Evolutionary conservation across 2,888 invertebrate genomes (phyloP), one percentile per base, ranked within the genome.

Genomic region (Acanthosepion pharaonis): DNA sequence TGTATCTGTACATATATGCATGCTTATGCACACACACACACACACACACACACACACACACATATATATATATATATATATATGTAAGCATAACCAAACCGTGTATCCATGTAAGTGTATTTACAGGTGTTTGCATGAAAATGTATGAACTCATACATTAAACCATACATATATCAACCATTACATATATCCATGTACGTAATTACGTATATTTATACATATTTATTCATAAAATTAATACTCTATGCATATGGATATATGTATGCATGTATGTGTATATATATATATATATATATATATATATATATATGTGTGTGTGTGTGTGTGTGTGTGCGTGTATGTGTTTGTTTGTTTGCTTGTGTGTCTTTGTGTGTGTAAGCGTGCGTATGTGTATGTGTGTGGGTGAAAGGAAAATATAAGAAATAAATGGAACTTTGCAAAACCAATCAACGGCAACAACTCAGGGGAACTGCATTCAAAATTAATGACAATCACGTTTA

Each of bases 231-330:
- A 64, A 4, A 8, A 2, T 5, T 23, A 64, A 4, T 64, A 8
- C 23, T 64, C 0, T 64, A 25, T 25, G 25, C 25, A 64, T 8
- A 64, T 64, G 5, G 18, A 5, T 25, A 23, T 25, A 64, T 25
- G 28, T 64, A 64, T 64, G 25, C 25, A 64, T 64, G 5, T 64
- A 64, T 33, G 33, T 33, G 33, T 64, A 3, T n/a, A 11, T 78
- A n/a, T 78, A 78, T n/a, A 78, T 78, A 78, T 78, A 78, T n/a
- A 78, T 78, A 78, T 78, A 78, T 78, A 78, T 78, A 78, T 78
- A 78, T 78, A 78, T 78, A 78, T 78, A 78, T 78, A 78, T 78
- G 33, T 78, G n/a, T 78, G n/a, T 78, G 25, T 78, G 5, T 78
- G 28, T 78, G 1, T 78, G 28, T 78, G 28, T 78, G 9, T n/a